Evolutionary conservation across 2,888 invertebrate species (phyloP), one percentile per base, ranked within the genome.

Genomic region (Lithodes maja): DNA sequence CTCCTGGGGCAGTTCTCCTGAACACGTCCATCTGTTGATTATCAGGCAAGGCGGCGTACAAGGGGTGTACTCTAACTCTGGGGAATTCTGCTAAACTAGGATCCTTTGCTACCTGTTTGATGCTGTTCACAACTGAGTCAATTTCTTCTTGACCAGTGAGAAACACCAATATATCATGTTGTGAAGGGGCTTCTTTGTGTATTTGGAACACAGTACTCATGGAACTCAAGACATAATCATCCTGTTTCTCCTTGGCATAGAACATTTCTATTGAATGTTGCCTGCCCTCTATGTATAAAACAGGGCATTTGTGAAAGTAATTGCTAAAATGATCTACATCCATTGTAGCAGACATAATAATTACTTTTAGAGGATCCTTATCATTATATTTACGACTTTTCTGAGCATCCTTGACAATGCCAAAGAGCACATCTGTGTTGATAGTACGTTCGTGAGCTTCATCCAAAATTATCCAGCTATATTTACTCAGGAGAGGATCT

Each of bases 81-180:
- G 97, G 96, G 0, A 95, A 95, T 91, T 95, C 94, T 87, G 94
- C 94, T 89, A 92, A 75, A 54, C 92, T 93, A 91, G 92, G 61
- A 75, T 95, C 96, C 94, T 96, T 96, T 0, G 96, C 95, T 92
- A 96, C 95, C 93, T 96, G 95, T 92, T 96, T 95, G 78, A 97
- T 96, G 93, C 96, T 96, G 92, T 95, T 95, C 91, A 96, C 96
- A 92, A 97, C 93, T 1, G 94, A 93, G 94, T 99, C 98, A 92
- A 99, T 99, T 95, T 99, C 99, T 94, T 99, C 99, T 94, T 99
- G 98, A 0, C 99, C n/a, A n/a, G n/a, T n/a, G n/a, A n/a, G n/a
- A n/a, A n/a, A n/a, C n/a, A n/a, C n/a, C n/a, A n/a, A n/a, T 99
- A 99, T 97, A 93, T 98, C 98, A 92, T 98, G 96, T 97, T 97